Base-by-base conservation (phyloP, 2,113 vertebrate species). In the Cyprinus carpio region DNA sequence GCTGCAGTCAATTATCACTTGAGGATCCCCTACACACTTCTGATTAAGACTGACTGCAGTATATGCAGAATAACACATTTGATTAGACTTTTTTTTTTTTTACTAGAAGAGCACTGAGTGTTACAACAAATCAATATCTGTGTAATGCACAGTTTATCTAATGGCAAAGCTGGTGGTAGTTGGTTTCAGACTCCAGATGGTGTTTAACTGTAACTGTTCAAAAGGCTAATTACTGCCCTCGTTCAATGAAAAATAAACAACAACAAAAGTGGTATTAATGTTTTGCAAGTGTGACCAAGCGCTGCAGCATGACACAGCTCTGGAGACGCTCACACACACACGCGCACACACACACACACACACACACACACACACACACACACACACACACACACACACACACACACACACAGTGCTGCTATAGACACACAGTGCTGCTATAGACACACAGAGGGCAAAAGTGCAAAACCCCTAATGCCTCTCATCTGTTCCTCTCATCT, bases 221-320 rank as follows among this genome's bases (percentile, higher is more conserved):
- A 72, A 23, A 40, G 69, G 18, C 40, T 16, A 72, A 72, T 72
- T 2, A 12, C 37, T n/a, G 34, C 69, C 5, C 37, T 72, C 34
- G 2, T 23, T 43, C 9, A 43, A 43, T n/a, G 69, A n/a, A 72
- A 72, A 12, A 4, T 12, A 72, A 72, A 72, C 34, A 72, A 72
- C 69, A 72, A 72, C 20, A 15, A 27, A 64, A 72, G 37, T 43
- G 71, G 71, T 74, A 46, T 74, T 74, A 74, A 74, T 46, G 71
- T 37, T 74, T 74, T 15, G 23, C 20, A 20, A 1, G 37, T 6
- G 11, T 74, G 71, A 46, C 23, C 12, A n/a, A 74, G 20, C 4
- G 11, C 20, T 46, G 23, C 37, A 43, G 37, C 37, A n/a, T 74
- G 71, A 74, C 11, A 74, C 71, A 72, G 9, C 67, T 71, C 67